A percentile compares a stretch with the other conserved stretches of the same genome.
Evolutionary conservation across 2,113 vertebrate genomes (phyloP).

Genomic region (Sclerurus mexicanus): DNA sequence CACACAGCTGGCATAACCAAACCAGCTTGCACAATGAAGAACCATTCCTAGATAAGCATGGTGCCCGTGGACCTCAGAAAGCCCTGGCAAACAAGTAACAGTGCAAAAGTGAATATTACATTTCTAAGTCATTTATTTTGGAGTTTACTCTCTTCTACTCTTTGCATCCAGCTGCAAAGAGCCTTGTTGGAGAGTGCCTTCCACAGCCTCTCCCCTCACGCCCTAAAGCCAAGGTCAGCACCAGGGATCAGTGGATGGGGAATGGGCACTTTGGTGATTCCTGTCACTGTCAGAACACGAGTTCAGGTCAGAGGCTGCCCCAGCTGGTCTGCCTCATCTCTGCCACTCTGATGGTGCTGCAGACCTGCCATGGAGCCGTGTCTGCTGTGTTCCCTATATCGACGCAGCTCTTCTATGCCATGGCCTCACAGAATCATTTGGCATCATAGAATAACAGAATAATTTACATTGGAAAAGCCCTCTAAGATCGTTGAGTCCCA

Average conservation of each 20-base stretch:
- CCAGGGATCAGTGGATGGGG: not conserved
- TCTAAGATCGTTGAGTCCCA: not conserved
- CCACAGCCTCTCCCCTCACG: rapidly evolving
- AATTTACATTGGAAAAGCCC: not conserved
- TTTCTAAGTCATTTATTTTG: not conserved
- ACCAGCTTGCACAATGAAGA: not conserved
- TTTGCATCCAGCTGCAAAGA: rapidly evolving
- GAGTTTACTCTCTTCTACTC: not conserved
- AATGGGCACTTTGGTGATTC: not conserved
- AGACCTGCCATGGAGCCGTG: not conserved
- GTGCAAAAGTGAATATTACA: not conserved
- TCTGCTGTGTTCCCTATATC: not conserved
- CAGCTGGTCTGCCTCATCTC: not conserved
- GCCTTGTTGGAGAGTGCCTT: not conserved
- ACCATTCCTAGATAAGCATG: not conserved
- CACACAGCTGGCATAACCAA: not conserved
- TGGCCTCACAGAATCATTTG: not conserved
- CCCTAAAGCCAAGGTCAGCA: not conserved
- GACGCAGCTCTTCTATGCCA: not conserved
- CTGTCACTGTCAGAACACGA: rapidly evolving
- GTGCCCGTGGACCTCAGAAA: not conserved
- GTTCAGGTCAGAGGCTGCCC: not conserved
- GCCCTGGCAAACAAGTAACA: not conserved
- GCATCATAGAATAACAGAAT: rapidly evolving
- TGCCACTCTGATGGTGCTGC: rapidly evolving